A percentile compares a stretch with the other conserved stretches of the same genome.
Conservation (phyloP, 2,888 invertebrate species). For the Eueremaeus valkanovi region DNA sequence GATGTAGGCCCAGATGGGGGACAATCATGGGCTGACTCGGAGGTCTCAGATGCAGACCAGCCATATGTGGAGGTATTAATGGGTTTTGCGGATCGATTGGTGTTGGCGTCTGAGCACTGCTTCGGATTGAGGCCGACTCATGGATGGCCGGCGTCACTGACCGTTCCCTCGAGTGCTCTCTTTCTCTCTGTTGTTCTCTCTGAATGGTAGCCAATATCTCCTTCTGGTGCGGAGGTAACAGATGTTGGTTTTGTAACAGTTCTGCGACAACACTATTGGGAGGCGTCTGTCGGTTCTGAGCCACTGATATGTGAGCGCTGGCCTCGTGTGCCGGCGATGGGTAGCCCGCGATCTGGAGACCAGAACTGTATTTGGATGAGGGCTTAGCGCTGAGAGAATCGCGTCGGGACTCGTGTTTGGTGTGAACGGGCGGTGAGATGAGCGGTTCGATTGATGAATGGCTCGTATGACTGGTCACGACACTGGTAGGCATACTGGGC, state of each 20-base stretch:
- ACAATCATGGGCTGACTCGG: slow-evolving; percentile 46
- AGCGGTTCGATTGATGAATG: slow-evolving; percentile 37
- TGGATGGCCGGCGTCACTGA: slow-evolving; percentile 8
- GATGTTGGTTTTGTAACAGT: slow-evolving; percentile 47
- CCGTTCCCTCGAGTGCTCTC: slow-evolving; percentile 10
- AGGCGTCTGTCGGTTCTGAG: slow-evolving; percentile 41
- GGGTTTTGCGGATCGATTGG: slow-evolving; percentile 25
- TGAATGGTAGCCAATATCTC: slow-evolving; percentile 45
- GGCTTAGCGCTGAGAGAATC: slow-evolving; percentile 9
- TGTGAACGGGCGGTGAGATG: slow-evolving; percentile 40
- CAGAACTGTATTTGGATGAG: slow-evolving; percentile 1
- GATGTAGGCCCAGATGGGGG: slow-evolving; percentile 45
- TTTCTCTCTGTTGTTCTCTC: slow-evolving; percentile 20
- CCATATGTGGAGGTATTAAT: slow-evolving; percentile 35
- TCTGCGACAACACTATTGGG: slow-evolving; percentile 48
- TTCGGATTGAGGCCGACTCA: not conserved
- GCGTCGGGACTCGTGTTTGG: slow-evolving; percentile 15
- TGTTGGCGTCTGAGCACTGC: not conserved
- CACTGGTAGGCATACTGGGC: slow-evolving; percentile 35
- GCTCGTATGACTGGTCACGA: slow-evolving; percentile 41
- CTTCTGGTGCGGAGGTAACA: slow-evolving; percentile 46
- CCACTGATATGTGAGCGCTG: not conserved
- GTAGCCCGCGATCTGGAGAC: slow-evolving; percentile 17
- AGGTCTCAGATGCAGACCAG: slow-evolving; percentile 47
- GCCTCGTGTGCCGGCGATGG: slow-evolving; percentile 28